phyloP scores from a whole-genome alignment of 2,888 invertebrate genomes.

The Zeuzera pyrina region DNA sequence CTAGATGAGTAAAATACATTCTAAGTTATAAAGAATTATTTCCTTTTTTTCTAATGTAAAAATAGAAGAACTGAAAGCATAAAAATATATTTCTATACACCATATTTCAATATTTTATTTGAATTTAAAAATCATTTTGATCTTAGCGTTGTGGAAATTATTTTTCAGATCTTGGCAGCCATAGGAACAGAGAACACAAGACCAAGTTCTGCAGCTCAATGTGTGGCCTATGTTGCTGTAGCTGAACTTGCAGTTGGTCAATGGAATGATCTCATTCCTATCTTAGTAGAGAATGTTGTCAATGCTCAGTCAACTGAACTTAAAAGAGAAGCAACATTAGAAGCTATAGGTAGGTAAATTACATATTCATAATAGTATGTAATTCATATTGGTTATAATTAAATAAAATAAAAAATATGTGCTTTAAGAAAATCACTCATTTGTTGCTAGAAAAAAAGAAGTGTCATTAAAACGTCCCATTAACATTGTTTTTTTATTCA shows the following conservation, averaged over 20 bases:
- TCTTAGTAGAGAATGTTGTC: slow-evolving; percentile 93
- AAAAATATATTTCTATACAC: slow-evolving; percentile 1
- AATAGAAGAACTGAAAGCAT: no score
- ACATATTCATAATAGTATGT: not conserved
- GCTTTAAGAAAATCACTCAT: not conserved
- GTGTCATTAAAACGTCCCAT: no score
- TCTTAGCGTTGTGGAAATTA: no score
- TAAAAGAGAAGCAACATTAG: slow-evolving; percentile 96
- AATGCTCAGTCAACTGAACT: slow-evolving; percentile 90
- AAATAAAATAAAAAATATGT: not conserved
- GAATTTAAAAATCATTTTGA: no score
- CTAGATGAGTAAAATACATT: no score
- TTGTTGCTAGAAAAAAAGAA: not conserved
- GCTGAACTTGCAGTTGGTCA: slow-evolving; percentile 93
- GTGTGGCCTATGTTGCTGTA: slow-evolving; percentile 98
- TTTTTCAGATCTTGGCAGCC: slow-evolving; percentile 86
- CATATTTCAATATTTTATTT: slow-evolving; percentile 4
- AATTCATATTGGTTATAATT: slow-evolving; percentile 1
- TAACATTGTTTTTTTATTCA: no score
- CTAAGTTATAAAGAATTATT: no score
- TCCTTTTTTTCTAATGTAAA: no score
- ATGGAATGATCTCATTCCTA: slow-evolving; percentile 93
- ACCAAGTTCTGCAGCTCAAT: slow-evolving; percentile 98
- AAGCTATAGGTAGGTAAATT: slow-evolving; percentile 86
- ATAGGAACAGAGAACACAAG: slow-evolving; percentile 96